A percentile compares a stretch with the other conserved stretches of the same genome.
Conservation (phyloP, 2,888 invertebrate species). For the Nemoura dubitans region DNA sequence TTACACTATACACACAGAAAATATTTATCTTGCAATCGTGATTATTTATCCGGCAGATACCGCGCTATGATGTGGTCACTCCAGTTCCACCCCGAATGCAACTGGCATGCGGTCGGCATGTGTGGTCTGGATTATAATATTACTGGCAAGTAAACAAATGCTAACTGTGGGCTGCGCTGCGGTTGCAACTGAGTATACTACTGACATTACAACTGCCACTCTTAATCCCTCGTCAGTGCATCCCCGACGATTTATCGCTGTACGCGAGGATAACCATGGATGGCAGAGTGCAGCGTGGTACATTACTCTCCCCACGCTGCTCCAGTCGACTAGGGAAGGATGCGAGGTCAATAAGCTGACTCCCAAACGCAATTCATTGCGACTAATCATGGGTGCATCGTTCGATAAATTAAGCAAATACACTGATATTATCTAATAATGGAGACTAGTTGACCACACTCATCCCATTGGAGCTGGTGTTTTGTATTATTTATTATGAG, state of each 20-base stretch:
- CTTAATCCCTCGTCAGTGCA: slow-evolving; percentile 12
- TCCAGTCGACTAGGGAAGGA: not conserved
- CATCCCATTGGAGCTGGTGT: not conserved
- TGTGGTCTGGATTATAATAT: not conserved
- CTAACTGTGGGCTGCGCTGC: not conserved
- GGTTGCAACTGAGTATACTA: not conserved
- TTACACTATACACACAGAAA: not conserved
- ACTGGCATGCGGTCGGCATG: not conserved
- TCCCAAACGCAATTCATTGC: not conserved
- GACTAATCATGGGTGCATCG: not conserved
- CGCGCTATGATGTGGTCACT: too few species aligned
- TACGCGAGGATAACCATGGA: not conserved
- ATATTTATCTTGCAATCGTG: not conserved
- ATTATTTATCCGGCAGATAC: not conserved
- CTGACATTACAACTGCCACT: not conserved
- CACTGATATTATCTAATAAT: not conserved
- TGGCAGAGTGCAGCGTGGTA: not conserved
- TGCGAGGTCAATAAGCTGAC: not conserved
- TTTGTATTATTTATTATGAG: too few species aligned
- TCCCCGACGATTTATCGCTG: not conserved
- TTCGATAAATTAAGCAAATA: not conserved
- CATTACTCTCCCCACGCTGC: too few species aligned
- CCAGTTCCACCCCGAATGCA: not conserved
- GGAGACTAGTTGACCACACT: not conserved
- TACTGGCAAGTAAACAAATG: not conserved